These are phyloP conservation scores for Terebella lapidaria DNA, from an alignment of 2,888 invertebrate genomes.

Conservation along the genomic window DNA sequence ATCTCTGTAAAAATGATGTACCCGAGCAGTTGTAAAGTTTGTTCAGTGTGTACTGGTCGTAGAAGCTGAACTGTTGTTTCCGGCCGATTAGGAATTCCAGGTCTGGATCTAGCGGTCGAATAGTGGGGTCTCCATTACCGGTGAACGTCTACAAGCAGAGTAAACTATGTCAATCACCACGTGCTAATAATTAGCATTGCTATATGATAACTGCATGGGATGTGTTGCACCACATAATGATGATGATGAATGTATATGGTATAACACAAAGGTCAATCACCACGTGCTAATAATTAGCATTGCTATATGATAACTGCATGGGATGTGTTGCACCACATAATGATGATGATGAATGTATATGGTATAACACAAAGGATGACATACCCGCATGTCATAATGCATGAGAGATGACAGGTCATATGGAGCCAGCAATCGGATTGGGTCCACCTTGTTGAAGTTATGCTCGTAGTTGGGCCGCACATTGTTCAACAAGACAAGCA, in stretches of 20 bases:
- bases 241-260: too few relatives aligned
- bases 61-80: constrained; percentile 20
- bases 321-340: too few relatives aligned
- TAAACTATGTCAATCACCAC: too few relatives aligned
- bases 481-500: constrained; percentile 19
- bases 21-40: constrained; percentile 20
- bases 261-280: too few relatives aligned
- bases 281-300: too few relatives aligned
- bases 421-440: constrained; percentile 18
- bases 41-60: constrained; percentile 20
- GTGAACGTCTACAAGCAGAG: constrained; percentile 19
- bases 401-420: constrained; percentile 25
- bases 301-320: too few relatives aligned
- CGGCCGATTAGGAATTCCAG: constrained; percentile 20
- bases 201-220: too few relatives aligned
- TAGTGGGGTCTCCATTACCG: constrained; percentile 7
- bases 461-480: constrained; percentile 4
- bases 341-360: too few relatives aligned
- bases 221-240: too few relatives aligned
- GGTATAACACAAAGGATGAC: too few relatives aligned
- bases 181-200: too few relatives aligned
- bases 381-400: constrained; percentile 21
- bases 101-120: constrained; percentile 13
- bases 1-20: constrained; percentile 4
- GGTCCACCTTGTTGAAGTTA: constrained; percentile 19